These are phyloP conservation scores for Dolichotis patagonum DNA, from an alignment of 2,113 vertebrate genomes.

Conservation along the genomic window DNA sequence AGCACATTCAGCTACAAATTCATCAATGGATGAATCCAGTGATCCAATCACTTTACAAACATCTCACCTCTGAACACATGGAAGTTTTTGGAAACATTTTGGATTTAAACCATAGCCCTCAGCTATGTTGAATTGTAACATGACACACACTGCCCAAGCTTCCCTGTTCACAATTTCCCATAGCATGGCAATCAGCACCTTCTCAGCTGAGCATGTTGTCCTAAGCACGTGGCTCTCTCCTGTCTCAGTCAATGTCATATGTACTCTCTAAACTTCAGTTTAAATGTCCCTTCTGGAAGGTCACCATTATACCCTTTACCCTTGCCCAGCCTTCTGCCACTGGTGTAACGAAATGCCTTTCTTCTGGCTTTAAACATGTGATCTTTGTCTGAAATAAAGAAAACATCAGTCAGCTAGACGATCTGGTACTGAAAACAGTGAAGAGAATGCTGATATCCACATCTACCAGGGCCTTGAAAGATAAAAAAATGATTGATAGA, in stretches of 20 bases:
- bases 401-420: not conserved
- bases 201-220: not conserved
- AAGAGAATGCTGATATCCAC: not conserved
- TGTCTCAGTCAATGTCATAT: not conserved
- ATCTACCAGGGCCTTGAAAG: not conserved
- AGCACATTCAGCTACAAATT: not conserved
- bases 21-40: not conserved
- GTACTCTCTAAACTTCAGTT: not conserved
- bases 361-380: not conserved
- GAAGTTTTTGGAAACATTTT: not conserved
- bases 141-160: not conserved
- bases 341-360: not conserved
- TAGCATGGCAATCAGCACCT: too few relatives aligned
- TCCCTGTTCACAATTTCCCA: accelerated
- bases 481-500: not conserved
- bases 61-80: not conserved
- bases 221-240: not conserved
- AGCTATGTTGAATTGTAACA: not conserved
- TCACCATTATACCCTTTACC: not conserved
- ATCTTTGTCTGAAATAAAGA: not conserved
- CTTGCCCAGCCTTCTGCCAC: not conserved
- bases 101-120: not conserved
- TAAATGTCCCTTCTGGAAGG: not conserved
- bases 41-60: not conserved
- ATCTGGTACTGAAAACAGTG: not conserved